phyloP scores from a whole-genome alignment of 92 coral and sea anemone genomes.

The Galaxea fascicularis region DNA sequence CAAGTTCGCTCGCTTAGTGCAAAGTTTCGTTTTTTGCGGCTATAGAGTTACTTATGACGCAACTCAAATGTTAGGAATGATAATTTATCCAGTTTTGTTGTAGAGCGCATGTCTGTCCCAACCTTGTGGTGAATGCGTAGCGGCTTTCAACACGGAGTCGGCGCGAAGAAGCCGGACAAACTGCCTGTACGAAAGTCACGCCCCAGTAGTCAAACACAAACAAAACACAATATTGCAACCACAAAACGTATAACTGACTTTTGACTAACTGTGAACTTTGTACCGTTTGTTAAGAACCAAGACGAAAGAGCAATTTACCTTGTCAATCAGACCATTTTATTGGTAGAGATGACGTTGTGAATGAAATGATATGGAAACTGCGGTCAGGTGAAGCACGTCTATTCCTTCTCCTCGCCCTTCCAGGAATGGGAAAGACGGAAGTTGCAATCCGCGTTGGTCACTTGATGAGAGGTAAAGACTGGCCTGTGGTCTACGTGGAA shows the following conservation, averaged over 20 bases:
- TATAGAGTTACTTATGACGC: too few species aligned
- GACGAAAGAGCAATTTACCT: neutral
- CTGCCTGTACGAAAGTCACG: too few species aligned
- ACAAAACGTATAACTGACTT: neutral
- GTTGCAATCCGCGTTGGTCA: constrained; percentile 62
- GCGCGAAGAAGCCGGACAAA: too few species aligned
- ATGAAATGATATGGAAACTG: neutral
- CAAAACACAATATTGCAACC: too few species aligned
- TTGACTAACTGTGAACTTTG: neutral
- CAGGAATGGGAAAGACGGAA: constrained; percentile 67
- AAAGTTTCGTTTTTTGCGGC: too few species aligned
- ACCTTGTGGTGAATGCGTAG: too few species aligned
- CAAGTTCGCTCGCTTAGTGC: too few species aligned
- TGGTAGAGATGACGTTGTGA: constrained; percentile 7
- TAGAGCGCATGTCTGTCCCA: too few species aligned
- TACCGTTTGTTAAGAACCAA: neutral
- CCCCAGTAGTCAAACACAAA: too few species aligned
- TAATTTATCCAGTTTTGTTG: too few species aligned
- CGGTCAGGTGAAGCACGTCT: neutral
- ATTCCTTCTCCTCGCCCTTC: constrained; percentile 40
- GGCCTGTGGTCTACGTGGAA: constrained; percentile 42
- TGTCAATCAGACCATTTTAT: neutral
- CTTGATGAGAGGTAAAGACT: neutral
- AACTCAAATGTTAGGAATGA: too few species aligned
- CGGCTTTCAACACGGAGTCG: too few species aligned